Evolutionary conservation across 2,888 invertebrate genomes (phyloP).

Genomic region (Lepas anatifera): DNA sequence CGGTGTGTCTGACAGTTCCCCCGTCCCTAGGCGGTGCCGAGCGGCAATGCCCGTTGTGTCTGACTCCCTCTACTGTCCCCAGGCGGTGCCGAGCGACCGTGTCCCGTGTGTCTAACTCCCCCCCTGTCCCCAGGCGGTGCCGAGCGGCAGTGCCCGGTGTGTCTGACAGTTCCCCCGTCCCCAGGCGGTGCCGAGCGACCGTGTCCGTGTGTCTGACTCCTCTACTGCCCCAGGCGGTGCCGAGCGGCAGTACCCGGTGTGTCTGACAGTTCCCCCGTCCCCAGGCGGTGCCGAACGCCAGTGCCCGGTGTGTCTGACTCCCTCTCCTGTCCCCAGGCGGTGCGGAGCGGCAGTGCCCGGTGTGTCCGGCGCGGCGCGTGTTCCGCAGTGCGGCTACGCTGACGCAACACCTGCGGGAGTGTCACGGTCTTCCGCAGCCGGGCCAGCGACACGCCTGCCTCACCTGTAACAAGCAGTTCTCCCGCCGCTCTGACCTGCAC

Average conservation of each 20-base stretch:
- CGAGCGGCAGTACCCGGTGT: neutral
- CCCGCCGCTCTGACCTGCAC: slow-evolving; percentile 5
- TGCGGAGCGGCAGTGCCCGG: neutral
- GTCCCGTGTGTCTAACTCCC: neutral
- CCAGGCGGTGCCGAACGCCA: neutral
- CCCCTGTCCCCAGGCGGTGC: neutral
- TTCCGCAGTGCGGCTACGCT: neutral
- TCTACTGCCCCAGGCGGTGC: neutral
- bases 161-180: neutral
- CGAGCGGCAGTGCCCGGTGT: neutral
- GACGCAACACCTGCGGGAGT: neutral
- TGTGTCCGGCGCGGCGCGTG: neutral
- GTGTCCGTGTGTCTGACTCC: neutral
- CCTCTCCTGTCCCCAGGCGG: neutral
- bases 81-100: neutral
- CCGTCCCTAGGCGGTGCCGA: neutral
- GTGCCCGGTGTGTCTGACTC: neutral
- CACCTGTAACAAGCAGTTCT: neutral
- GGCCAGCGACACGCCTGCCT: neutral
- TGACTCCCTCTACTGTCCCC: neutral
- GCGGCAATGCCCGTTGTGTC: neutral
- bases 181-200: neutral
- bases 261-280: neutral
- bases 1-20: neutral
- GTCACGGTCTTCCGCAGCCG: neutral